These are phyloP conservation scores for Bibio marci DNA, from an alignment of 2,888 invertebrate species.

Conservation along the genomic window DNA sequence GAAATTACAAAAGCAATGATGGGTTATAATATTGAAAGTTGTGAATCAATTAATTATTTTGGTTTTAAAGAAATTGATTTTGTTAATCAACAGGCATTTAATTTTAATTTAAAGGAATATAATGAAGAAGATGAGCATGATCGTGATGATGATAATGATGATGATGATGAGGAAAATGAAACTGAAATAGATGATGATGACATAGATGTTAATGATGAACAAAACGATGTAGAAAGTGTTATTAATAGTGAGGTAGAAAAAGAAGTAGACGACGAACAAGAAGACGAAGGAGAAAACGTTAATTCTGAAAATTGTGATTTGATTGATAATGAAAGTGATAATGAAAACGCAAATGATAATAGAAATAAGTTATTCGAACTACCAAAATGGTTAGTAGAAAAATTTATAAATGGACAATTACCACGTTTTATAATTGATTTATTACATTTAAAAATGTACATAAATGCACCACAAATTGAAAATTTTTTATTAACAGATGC, in stretches of 20 bases:
- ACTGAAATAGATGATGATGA: constrained; percentile 19
- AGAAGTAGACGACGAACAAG: constrained; percentile 17
- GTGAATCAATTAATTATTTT: constrained; percentile 42
- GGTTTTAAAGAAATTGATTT: constrained; percentile 23
- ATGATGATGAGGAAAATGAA: constrained; percentile 7
- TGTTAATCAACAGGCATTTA: neutral
- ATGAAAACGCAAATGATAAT: constrained; percentile 6
- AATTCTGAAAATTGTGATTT: constrained; percentile 1
- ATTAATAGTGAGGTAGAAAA: constrained; percentile 3
- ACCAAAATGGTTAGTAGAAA: constrained; percentile 48
- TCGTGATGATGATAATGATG: neutral
- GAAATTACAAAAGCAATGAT: constrained; percentile 45
- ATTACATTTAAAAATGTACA: constrained; percentile 41
- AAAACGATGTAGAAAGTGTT: neutral
- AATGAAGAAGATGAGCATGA: constrained; percentile 4
- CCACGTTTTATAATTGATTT: constrained; percentile 54
- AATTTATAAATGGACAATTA: constrained; percentile 40
- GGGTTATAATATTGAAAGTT: constrained; percentile 42
- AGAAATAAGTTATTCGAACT: constrained; percentile 15
- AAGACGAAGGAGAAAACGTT: constrained; percentile 11
- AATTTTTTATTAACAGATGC: constrained; percentile 42
- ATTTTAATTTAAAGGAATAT: neutral
- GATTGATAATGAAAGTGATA: constrained; percentile 8
- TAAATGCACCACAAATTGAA: constrained; percentile 55
- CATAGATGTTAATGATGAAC: constrained; percentile 6